phyloP scores from a whole-genome alignment of 1,140 invertebrate species.

The Agrypnia vestita region DNA sequence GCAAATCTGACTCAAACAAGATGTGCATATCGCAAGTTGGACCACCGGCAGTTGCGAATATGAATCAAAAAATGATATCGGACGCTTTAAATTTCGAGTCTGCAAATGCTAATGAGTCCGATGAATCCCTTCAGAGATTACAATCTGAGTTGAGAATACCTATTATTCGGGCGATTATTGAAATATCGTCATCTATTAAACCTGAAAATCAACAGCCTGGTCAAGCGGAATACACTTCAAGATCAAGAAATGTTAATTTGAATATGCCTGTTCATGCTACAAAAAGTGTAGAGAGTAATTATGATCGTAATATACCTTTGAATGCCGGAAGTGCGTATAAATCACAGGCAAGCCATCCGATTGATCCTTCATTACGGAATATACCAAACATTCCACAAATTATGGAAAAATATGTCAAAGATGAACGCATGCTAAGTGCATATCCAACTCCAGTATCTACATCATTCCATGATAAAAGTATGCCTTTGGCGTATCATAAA shows the following conservation, averaged over 20 bases:
- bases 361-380: constrained; percentile 69
- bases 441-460: constrained; percentile 63
- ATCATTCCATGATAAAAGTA: constrained; percentile 70
- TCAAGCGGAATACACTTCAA: constrained; percentile 24
- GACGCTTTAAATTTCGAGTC: constrained; percentile 4
- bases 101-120: constrained; percentile 33
- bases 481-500: constrained; percentile 68
- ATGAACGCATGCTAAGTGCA: constrained; percentile 72
- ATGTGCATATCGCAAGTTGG: neutral
- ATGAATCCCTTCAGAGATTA: constrained; percentile 33
- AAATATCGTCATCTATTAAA: constrained; percentile 48
- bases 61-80: neutral
- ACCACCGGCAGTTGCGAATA: neutral
- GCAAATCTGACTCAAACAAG: constrained; percentile 16
- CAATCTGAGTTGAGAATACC: constrained; percentile 50
- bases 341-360: constrained; percentile 65
- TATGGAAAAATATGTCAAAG: constrained; percentile 74
- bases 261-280: constrained; percentile 30
- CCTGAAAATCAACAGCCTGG: constrained; percentile 28
- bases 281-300: constrained; percentile 37
- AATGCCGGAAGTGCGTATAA: constrained; percentile 45
- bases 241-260: constrained; percentile 38
- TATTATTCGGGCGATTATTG: constrained; percentile 41
- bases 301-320: constrained; percentile 31
- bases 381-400: constrained; percentile 76